Conservation (phyloP, 2,888 invertebrate genomes). For the Hydropsyche betteni region DNA sequence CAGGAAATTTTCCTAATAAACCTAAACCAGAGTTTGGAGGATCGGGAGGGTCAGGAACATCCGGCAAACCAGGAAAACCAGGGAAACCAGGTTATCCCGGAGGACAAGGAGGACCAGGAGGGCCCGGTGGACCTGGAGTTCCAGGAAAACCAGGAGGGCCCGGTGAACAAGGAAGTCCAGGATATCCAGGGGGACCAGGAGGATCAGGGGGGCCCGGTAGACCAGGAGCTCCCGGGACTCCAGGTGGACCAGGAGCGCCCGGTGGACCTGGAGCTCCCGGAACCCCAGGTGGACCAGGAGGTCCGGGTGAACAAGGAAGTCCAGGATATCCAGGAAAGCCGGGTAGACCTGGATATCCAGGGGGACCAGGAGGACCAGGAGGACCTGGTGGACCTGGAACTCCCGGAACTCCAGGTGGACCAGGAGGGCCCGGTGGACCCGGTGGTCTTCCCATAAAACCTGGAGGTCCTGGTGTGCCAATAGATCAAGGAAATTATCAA, state of each 20-base stretch:
- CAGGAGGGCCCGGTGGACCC: conserved; percentile 28
- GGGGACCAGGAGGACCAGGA: no score
- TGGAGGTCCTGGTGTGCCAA: conserved; percentile 31
- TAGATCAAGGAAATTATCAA: background rate
- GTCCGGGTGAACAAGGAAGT: conserved; percentile 46
- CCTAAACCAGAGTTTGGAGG: background rate
- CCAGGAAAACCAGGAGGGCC: conserved; percentile 44
- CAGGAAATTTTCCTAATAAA: conserved; percentile 30
- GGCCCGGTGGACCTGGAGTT: conserved; percentile 45
- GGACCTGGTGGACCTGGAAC: conserved; percentile 50
- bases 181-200: no score
- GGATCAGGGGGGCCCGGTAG: conserved; percentile 49
- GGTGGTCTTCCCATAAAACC: conserved; percentile 51
- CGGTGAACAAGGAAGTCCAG: no score
- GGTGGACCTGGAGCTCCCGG: conserved; percentile 48
- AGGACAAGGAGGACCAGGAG: conserved; percentile 42
- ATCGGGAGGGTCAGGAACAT: no score
- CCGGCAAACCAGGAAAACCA: conserved; percentile 20
- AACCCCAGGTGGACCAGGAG: conserved; percentile 39
- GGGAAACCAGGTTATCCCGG: conserved; percentile 24
- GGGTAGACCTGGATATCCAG: no score
- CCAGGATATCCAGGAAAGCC: no score
- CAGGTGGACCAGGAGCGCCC: conserved; percentile 5
- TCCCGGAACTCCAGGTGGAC: no score
- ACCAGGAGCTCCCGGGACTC: no score